Evolutionary conservation across 2,113 vertebrate species (phyloP).

Genomic region (Burhinus bistriatus): DNA sequence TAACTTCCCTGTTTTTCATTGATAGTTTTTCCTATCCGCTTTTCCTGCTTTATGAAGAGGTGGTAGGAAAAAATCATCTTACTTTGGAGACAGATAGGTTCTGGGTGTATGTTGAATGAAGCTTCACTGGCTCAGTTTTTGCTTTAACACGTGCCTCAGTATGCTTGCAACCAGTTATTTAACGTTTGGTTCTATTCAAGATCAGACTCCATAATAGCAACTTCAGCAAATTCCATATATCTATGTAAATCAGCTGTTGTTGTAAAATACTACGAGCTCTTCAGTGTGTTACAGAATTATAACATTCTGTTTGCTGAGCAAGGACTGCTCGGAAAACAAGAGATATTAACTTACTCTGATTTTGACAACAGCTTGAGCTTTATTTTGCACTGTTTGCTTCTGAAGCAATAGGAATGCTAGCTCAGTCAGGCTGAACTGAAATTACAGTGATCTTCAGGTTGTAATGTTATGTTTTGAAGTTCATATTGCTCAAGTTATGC

Average conservation of each 20-base stretch:
- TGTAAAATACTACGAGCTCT: neutral
- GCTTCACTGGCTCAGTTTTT: neutral
- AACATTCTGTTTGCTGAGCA: neutral
- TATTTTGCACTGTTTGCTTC: neutral
- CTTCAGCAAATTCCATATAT: neutral
- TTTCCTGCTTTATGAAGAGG: neutral
- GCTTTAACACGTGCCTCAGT: neutral
- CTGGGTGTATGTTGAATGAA: neutral
- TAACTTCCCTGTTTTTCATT: neutral
- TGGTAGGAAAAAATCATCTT: neutral
- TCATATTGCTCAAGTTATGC: rapidly evolving
- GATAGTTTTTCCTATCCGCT: rapidly evolving
- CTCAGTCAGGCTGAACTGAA: neutral
- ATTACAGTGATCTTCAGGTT: neutral
- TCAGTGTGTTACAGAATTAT: neutral
- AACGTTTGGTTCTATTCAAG: neutral
- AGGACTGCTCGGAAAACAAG: neutral
- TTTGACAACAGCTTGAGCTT: neutral
- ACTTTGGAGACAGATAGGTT: neutral
- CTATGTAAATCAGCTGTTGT: neutral
- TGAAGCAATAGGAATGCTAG: neutral
- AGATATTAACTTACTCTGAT: neutral
- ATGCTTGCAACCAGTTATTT: neutral
- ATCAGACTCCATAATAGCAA: neutral
- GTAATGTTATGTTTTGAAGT: neutral